These are phyloP conservation scores for Chiloscyllium punctatum DNA, from an alignment of 2,797 vertebrate genomes.

Conservation along the genomic window DNA sequence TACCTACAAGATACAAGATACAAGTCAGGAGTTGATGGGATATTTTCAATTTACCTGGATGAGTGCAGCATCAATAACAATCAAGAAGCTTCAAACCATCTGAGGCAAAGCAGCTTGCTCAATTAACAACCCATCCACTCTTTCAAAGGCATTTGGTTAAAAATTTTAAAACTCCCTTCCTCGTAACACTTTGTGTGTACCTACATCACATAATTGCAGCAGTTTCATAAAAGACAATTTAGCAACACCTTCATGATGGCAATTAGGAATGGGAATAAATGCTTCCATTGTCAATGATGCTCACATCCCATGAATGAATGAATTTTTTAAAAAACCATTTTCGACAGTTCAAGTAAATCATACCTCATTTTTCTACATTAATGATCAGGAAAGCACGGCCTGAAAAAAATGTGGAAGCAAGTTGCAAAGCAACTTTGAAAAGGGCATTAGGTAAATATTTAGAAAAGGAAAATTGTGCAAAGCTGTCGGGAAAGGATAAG, in stretches of 20 bases:
- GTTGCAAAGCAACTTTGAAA: not conserved
- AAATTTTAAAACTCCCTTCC: not conserved
- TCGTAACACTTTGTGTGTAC: not conserved
- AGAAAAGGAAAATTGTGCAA: not conserved
- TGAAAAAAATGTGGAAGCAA: not conserved
- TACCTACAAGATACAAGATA: not conserved
- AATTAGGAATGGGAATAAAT: not conserved
- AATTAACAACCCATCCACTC: not conserved
- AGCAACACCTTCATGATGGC: not conserved
- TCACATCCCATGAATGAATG: not conserved
- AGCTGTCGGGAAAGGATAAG: not conserved
- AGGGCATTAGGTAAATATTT: not conserved
- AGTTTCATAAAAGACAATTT: not conserved
- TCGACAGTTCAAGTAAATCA: not conserved
- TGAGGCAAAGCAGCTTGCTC: not conserved
- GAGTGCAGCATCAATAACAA: not conserved
- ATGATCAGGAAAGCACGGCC: not conserved
- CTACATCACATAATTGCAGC: not conserved
- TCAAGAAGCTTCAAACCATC: not conserved
- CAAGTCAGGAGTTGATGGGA: not conserved
- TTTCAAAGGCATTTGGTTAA: not conserved
- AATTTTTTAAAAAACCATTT: not conserved
- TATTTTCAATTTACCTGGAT: not conserved
- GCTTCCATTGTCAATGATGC: not conserved
- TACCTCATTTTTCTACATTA: not conserved